phyloP scores from a whole-genome alignment of 2,797 vertebrate species.

The Onychomys leucogaster region DNA sequence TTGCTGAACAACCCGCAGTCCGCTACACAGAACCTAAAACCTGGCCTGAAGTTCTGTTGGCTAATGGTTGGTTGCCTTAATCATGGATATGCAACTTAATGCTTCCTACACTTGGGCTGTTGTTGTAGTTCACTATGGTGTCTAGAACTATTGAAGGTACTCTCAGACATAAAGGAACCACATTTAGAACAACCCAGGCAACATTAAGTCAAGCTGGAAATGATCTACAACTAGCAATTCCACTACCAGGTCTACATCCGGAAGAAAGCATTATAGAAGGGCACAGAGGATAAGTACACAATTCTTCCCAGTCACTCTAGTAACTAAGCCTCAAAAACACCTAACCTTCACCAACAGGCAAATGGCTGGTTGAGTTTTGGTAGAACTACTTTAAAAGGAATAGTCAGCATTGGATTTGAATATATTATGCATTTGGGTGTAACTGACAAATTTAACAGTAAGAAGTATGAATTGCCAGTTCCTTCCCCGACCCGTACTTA shows the following conservation, averaged over 20 bases:
- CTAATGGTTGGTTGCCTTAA: background rate
- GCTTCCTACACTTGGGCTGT: background rate
- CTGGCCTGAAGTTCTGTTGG: background rate
- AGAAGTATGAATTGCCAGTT: background rate
- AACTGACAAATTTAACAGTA: background rate
- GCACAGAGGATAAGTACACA: background rate
- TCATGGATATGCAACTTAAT: background rate
- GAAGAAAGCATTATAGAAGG: background rate
- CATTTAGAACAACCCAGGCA: background rate
- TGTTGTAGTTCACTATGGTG: background rate
- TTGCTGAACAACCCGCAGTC: background rate
- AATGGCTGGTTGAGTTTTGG: background rate
- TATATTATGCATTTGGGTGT: background rate
- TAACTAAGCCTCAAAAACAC: background rate
- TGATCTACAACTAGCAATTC: background rate
- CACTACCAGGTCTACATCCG: background rate
- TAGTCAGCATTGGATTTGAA: background rate
- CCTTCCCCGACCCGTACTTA: background rate
- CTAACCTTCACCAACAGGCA: background rate
- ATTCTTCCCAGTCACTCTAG: background rate
- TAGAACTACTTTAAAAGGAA: background rate
- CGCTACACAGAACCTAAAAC: background rate
- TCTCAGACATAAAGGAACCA: background rate
- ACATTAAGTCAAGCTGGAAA: background rate
- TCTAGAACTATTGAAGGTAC: background rate